These are phyloP conservation scores for Erpobdella octoculata DNA, from an alignment of 2,888 invertebrate species.

Conservation along the genomic window DNA sequence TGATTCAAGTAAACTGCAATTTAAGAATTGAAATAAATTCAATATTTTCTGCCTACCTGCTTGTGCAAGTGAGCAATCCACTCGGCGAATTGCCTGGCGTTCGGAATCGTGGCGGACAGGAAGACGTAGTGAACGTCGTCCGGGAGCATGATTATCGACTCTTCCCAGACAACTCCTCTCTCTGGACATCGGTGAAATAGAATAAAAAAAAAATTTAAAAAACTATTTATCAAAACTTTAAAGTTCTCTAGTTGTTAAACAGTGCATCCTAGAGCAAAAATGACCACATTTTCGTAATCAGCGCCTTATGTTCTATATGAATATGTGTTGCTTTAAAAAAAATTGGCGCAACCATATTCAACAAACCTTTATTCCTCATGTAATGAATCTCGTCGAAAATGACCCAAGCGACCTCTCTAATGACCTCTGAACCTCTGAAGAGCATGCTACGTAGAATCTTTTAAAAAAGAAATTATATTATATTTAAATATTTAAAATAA, in stretches of 20 bases:
- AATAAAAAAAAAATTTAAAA: neutral
- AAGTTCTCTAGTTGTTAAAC: neutral
- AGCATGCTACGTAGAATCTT: constrained; percentile 94
- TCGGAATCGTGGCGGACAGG: constrained; percentile 96
- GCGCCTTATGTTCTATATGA: too few species aligned
- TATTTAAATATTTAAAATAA: neutral
- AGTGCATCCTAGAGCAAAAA: too few species aligned
- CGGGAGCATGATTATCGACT: constrained; percentile 89
- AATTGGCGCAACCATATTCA: too few species aligned
- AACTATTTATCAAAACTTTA: neutral
- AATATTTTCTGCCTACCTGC: constrained; percentile 48
- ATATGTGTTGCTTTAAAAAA: too few species aligned
- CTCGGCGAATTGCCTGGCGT: constrained; percentile 75
- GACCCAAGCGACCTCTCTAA: constrained; percentile 99
- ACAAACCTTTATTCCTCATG: constrained; percentile 80
- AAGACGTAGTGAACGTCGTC: constrained; percentile 97
- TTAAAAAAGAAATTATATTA: constrained; percentile 7
- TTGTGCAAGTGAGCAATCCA: constrained; percentile 71
- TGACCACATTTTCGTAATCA: too few species aligned
- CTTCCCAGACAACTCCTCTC: constrained; percentile 98
- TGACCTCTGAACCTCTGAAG: constrained; percentile 93
- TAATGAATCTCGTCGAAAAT: constrained; percentile 99
- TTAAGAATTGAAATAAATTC: too few species aligned
- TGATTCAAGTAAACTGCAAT: too few species aligned
- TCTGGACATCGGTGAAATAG: too few species aligned